phyloP scores from a whole-genome alignment of 2,888 invertebrate genomes.

The Tipula lateralis region DNA sequence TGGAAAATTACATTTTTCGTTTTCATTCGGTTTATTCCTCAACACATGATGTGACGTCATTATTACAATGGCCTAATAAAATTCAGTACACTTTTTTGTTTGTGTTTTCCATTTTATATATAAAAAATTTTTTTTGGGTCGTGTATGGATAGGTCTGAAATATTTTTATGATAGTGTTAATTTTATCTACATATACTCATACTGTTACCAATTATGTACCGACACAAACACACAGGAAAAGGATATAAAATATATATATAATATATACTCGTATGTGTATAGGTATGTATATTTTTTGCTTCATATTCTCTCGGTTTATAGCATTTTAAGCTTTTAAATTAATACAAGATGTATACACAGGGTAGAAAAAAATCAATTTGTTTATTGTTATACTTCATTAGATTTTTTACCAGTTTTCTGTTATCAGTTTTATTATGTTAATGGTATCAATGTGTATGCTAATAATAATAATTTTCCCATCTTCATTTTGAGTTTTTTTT shows the following conservation, averaged over 20 bases:
- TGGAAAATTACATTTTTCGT: not conserved
- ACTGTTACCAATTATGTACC: not conserved
- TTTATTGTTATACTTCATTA: not conserved
- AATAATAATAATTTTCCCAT: not conserved
- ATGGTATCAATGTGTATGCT: not conserved
- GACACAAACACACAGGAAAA: not conserved
- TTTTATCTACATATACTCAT: not conserved
- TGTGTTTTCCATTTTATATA: not conserved
- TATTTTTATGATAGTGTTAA: not conserved
- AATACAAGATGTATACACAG: not conserved
- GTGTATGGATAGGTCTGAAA: conserved; percentile 13
- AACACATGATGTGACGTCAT: not conserved
- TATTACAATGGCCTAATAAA: conserved; percentile 24
- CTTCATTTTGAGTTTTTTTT: not conserved
- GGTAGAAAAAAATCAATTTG: not conserved
- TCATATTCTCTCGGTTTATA: not conserved
- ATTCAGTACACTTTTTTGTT: not conserved
- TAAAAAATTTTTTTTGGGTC: not conserved
- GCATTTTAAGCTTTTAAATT: conserved; percentile 11
- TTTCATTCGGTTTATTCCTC: not conserved
- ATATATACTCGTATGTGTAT: too few relatives aligned
- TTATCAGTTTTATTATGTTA: conserved; percentile 19
- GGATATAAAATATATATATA: too few relatives aligned
- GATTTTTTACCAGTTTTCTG: not conserved
- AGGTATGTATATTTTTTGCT: not conserved